Evolutionary conservation across 2,797 vertebrate genomes (phyloP).

Genomic region (Enteromius thamalakanensis): DNA sequence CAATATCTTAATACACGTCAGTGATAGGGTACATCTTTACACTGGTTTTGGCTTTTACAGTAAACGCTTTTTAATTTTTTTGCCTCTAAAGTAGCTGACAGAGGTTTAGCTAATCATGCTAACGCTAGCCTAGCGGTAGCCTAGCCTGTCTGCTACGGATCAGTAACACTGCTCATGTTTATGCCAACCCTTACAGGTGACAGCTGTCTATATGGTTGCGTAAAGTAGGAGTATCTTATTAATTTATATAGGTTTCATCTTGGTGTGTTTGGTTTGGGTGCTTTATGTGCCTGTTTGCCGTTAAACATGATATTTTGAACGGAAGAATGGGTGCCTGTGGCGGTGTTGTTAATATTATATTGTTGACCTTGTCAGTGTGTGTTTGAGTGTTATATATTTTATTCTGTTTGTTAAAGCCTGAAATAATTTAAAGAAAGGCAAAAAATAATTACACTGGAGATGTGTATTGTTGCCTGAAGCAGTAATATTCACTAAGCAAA

Average conservation of each 20-base stretch:
- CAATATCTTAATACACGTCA: neutral
- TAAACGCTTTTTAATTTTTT: neutral
- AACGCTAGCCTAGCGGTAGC: conserved; percentile 38
- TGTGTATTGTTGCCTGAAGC: neutral
- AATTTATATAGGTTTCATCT: neutral
- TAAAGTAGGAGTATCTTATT: neutral
- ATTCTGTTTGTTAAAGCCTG: neutral
- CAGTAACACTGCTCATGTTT: conserved; percentile 17
- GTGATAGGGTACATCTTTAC: neutral
- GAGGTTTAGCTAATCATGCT: conserved; percentile 28
- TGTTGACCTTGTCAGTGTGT: neutral
- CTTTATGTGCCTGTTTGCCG: neutral
- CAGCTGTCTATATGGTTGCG: neutral
- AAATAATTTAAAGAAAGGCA: neutral
- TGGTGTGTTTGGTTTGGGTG: neutral
- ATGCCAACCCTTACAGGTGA: neutral
- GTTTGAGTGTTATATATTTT: neutral
- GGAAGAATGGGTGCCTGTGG: neutral
- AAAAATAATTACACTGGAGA: neutral
- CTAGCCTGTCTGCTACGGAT: conserved; percentile 28
- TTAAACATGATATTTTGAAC: neutral
- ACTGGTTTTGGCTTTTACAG: neutral
- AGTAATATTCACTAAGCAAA: neutral
- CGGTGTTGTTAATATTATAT: neutral
- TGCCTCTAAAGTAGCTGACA: conserved; percentile 1